Base-by-base conservation (phyloP, 2,113 vertebrate genomes). In the Aleadryas rufinucha region DNA sequence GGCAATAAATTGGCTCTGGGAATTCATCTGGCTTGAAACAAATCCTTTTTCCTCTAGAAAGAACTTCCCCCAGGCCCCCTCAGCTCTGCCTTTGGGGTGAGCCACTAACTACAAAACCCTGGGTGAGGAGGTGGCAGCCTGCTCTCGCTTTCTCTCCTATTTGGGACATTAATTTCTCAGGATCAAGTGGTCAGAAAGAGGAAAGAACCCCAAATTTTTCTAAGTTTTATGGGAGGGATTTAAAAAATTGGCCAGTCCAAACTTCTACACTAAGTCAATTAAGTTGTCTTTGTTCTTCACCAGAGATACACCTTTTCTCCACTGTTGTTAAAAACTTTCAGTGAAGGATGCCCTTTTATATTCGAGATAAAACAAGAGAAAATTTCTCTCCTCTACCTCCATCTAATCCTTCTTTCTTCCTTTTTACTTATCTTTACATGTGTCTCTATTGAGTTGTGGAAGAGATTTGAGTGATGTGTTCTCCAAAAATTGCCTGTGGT, bases 31-130 rank as follows among this genome's bases (percentile, higher is more conserved):
- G 7, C n/a, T 80, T 69, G 39, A 76, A 80, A 65, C 2, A 92
- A 80, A 4, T 3, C 6, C 6, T 42, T 59, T 42, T 57, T 72
- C 21, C 45, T 68, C 41, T 16, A 8, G 13, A 66, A 53, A 53
- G 2, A 2, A 39, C 42, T 74, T 8, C 2, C 7, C 23, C 9
- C 2, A 8, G 45, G 4, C 4, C n/a, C 18, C 7, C 1, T 2
- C 17, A 76, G 63, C 49, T 44, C 33, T 60, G 11, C 19, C 17
- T 41, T 71, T 49, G 49, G 23, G 22, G 37, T 72, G 26, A 84
- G 47, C 37, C 60, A 75, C 30, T 1, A 0, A 26, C 21, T 78
- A 33, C 22, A 84, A 74, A 69, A 45, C 30, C 28, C 23, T 28
- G 33, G 35, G 6, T 52, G 66, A 64, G 44, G 39, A 64, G 49